Base-by-base conservation (phyloP, 2,888 invertebrate genomes). In the Sialis lutaria region DNA sequence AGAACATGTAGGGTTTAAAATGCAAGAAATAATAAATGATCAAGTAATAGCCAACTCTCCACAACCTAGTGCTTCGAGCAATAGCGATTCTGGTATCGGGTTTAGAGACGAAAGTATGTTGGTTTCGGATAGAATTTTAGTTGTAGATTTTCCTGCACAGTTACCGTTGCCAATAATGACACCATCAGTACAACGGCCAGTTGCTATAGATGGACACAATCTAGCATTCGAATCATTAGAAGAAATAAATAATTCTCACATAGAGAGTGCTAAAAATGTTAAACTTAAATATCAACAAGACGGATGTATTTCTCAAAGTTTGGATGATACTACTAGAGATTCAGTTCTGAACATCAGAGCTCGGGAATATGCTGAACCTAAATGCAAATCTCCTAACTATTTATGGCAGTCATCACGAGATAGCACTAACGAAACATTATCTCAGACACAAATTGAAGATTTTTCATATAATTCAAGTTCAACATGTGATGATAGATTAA, bases 41-140 rank as follows among this genome's bases (percentile, higher is more conserved):
- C 72, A 72, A 47, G 67, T 74, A 42, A 65, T 76, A 1, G 81
- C 83, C 0, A 80, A 83, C 56, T 89, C 89, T 0, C 88, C 89
- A 0, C 88, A 88, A 55, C 88, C 87, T 0, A 88, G 87, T 60
- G 84, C 87, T 13, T 91, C 90, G 0, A 91, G 90, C 55, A 93
- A 92, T 62, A 91, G 91, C 48, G 95, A 95, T 62, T 93, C 92
- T 2, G 93, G 95, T 0, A 91, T 95, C 50, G 93, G 93, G 0
- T 92, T 92, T 57, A 79, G 89, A 52, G 91, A 91, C 56, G 90
- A 92, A 56, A 83, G 83, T 56, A 78, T 83, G 7, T 85, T 85
- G 57, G 79, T 87, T 45, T 84, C 85, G 0, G 88, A 87, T 60
- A 70, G 86, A 49, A 86, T 87, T 55, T 62, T 84, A 33, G 78